Base-by-base conservation (phyloP, 2,888 invertebrate genomes). In the Andrena haemorrhoa region DNA sequence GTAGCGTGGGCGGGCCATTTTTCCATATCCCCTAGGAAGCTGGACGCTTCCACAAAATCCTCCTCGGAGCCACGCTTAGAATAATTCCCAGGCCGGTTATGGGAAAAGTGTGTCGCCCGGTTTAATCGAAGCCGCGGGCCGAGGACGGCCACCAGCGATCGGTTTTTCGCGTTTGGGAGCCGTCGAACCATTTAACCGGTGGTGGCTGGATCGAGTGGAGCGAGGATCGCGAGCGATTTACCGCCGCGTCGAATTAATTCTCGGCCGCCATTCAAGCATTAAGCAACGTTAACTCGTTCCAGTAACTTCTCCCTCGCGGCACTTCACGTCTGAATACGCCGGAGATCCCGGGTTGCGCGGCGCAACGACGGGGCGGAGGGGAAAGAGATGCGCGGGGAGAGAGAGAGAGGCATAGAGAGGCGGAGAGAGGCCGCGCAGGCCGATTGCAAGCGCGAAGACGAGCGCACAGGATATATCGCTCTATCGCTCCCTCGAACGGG, bases 261-360 rank as follows among this genome's bases (percentile, higher is more conserved):
- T 82, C 80, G 58, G 64, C 58, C 75, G 82, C 68, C 75, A 49
- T 77, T 82, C 77, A 63, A 78, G 82, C 82, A 72, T 83, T 75
- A 77, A 83, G 82, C 71, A 74, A 77, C 82, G 82, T 82, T 77
- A 83, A 83, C 71, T 82, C 83, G 82, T 83, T 80, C 77, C 74
- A 69, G 82, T 78, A 77, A 77, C 81, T 81, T 75, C 82, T 79
- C 79, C 74, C 79, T 75, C 68, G 83, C 53, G 68, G 70, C 76
- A 75, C 83, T 82, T 77, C 71, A 76, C 74, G 74, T 61, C 64
- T 82, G 74, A 82, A 75, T 82, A 68, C 76, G 56, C 51, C 56
- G 26, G 31, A 26, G 61, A 35, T 61, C 12, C 41, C 76, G 71
- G n/a, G 63, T 23, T 56, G 26, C 26, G 23, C 58, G 64, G 12